Base-by-base conservation (phyloP, 2,113 vertebrate species). In the Onychostruthus taczanowskii region DNA sequence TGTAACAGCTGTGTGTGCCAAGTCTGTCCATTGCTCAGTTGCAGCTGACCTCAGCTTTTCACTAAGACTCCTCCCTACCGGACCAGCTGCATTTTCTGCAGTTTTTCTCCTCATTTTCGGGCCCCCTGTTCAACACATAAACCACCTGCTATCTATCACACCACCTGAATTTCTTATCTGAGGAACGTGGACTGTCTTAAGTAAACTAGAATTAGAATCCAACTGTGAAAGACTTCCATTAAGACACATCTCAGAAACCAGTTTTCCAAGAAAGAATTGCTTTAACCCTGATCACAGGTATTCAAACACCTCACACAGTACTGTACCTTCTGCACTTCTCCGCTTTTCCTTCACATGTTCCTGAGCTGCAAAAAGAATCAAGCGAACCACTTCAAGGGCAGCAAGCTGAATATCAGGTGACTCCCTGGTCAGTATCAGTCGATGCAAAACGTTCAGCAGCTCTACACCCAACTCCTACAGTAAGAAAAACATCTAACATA, bases 311-410 rank as follows among this genome's bases (percentile, higher is more conserved):
- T 93, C 73, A 62, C 4, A 41, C 7, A 15, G 70, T 20, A 85
- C 62, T 53, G 68, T 93, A 99, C 99, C 99, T 96, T 99, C 99
- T 33, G 99, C 99, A 59, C 99, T 99, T 97, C 99, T 98, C 74
- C 99, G 98, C 95, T 98, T 99, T 95, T 99, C 99, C 70, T 97
- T 98, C 90, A 99, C 98, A 2, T 99, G 99, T 66, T 99, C 99
- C 95, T 99, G 99, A 91, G 98, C 98, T 10, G 99, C 98, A 92
- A 97, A 98, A 79, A 99, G 98, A 52, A 99, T 97, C 94, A 98
- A 98, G 11, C 82, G 97, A 76, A 99, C 98, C 68, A 99, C 97
- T 94, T 99, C 98, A 87, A 99, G 95, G 78, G 98, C 98, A 52
- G 98, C 98, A 66, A 98, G 91, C 55, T 99, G 99, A 91, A 99